Evolutionary conservation across 1,140 invertebrate genomes (phyloP).

Genomic region (Procambarus virginalis): DNA sequence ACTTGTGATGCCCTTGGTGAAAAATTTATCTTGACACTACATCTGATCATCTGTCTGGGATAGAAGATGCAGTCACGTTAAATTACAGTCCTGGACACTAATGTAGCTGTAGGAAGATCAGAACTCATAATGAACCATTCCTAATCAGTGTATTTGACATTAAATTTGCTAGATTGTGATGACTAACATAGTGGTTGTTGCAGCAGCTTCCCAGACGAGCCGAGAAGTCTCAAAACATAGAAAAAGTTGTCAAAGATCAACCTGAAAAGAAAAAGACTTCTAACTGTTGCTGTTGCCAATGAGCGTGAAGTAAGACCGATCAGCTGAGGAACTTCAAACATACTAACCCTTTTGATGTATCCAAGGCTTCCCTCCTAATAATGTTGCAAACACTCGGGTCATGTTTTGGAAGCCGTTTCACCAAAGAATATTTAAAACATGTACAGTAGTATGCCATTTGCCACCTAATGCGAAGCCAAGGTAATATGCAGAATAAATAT

Average conservation of each 20-base stretch:
- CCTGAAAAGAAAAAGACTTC: slow-evolving; percentile 51
- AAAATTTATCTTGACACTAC: background rate
- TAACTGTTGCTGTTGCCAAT: slow-evolving; percentile 61
- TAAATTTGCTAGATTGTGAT: slow-evolving; percentile 22
- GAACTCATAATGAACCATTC: slow-evolving; percentile 17
- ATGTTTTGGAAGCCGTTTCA: slow-evolving; percentile 17
- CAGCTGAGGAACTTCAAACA: slow-evolving; percentile 34
- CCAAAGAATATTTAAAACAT: background rate
- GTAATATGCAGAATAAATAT: background rate
- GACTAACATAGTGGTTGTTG: slow-evolving; percentile 58
- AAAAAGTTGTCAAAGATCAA: slow-evolving; percentile 39
- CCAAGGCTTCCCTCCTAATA: background rate
- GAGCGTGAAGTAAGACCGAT: slow-evolving; percentile 57
- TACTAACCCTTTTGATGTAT: slow-evolving; percentile 14
- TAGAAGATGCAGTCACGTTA: background rate
- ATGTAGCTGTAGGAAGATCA: background rate
- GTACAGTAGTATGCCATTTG: background rate
- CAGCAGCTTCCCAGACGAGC: slow-evolving; percentile 44
- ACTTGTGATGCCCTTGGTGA: background rate
- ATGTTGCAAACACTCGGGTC: background rate
- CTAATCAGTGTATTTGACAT: slow-evolving; percentile 25
- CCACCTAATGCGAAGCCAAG: background rate
- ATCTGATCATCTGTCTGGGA: background rate
- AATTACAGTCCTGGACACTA: background rate
- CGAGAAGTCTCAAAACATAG: slow-evolving; percentile 39